phyloP scores from a whole-genome alignment of 2,888 invertebrate species.

The Dicyrtomina minuta region DNA sequence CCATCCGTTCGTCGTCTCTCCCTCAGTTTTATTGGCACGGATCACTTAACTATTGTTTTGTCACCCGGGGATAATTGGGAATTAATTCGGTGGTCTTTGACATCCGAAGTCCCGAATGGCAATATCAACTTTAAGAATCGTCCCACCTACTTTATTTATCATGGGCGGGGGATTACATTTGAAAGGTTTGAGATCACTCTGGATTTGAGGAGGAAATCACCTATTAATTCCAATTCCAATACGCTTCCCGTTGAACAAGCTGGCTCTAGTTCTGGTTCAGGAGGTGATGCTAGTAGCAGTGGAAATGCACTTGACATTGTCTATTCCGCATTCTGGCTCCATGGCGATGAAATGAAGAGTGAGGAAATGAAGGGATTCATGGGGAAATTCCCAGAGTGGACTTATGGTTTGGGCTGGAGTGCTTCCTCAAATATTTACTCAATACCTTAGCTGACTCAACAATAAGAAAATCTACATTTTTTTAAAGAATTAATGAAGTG shows the following conservation, averaged over 20 bases:
- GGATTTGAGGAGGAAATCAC: slow-evolving; percentile 39
- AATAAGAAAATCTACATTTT: too few relatives aligned
- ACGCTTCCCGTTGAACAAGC: not conserved
- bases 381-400: slow-evolving; percentile 45
- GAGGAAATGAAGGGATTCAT: slow-evolving; percentile 43
- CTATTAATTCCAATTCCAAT: not conserved
- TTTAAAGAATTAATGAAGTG: too few relatives aligned
- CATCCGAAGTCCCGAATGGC: slow-evolving; percentile 54
- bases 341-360: slow-evolving; percentile 47
- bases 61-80: slow-evolving; percentile 55
- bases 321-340: slow-evolving; percentile 46
- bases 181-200: slow-evolving; percentile 46
- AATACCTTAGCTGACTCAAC: slow-evolving; percentile 18
- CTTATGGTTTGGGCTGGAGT: slow-evolving; percentile 46
- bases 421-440: slow-evolving; percentile 46
- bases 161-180: slow-evolving; percentile 52
- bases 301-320: slow-evolving; percentile 48
- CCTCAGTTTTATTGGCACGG: slow-evolving; percentile 56
- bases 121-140: slow-evolving; percentile 55
- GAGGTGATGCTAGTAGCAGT: too few relatives aligned
- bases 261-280: not conserved
- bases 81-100: slow-evolving; percentile 57
- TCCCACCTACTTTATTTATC: slow-evolving; percentile 58
- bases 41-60: slow-evolving; percentile 58
- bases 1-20: slow-evolving; percentile 40